Conservation (phyloP, 2,888 invertebrate genomes). For the Xestia rhomboidea region DNA sequence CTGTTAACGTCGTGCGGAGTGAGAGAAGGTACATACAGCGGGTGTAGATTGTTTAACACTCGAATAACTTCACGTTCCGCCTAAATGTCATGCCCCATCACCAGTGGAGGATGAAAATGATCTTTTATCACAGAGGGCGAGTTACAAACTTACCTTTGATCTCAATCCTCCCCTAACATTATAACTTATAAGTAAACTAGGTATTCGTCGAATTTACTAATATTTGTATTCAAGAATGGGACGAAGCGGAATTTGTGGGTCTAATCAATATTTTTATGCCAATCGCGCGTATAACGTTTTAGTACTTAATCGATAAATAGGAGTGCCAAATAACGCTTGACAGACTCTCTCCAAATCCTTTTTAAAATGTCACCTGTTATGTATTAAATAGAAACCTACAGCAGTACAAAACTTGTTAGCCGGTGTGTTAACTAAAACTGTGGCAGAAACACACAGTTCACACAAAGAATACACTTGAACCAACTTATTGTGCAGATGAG, state of each 20-base stretch:
- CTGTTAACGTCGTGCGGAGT: constrained; percentile 15
- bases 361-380: constrained; percentile 26
- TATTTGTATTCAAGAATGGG: constrained; percentile 41
- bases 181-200: constrained; percentile 38
- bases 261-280: constrained; percentile 30
- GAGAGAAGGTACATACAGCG: constrained; percentile 13
- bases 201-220: constrained; percentile 49
- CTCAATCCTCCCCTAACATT: constrained; percentile 36
- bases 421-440: constrained; percentile 13
- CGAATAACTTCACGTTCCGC: constrained; percentile 56
- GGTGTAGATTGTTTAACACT: constrained; percentile 27
- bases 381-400: constrained; percentile 47
- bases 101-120: constrained; percentile 43
- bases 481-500: background rate
- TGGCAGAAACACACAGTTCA: background rate
- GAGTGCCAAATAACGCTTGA: constrained; percentile 63
- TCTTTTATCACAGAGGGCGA: constrained; percentile 19
- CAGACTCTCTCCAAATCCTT: constrained; percentile 45
- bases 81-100: constrained; percentile 49
- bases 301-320: constrained; percentile 34
- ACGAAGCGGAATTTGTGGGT: constrained; percentile 14
- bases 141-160: constrained; percentile 38
- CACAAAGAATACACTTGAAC: background rate
- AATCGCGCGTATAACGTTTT: constrained; percentile 18
- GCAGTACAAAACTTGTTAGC: constrained; percentile 55